phyloP scores from a whole-genome alignment of 1,140 invertebrate genomes.

The Homarus americanus region DNA sequence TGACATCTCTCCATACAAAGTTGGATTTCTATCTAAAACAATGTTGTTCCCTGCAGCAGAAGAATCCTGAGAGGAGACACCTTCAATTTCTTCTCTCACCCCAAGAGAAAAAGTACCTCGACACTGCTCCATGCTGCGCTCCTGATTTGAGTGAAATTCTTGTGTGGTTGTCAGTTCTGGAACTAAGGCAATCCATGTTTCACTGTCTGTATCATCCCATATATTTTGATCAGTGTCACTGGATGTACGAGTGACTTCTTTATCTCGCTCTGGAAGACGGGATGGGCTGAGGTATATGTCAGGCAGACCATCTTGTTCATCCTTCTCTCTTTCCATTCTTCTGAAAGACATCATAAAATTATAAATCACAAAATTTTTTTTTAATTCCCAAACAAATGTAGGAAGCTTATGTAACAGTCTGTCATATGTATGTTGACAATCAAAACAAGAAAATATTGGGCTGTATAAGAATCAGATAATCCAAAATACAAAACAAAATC shows the following conservation, averaged over 20 bases:
- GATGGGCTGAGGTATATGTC: conserved; percentile 48
- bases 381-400: too few relatives aligned
- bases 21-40: background rate
- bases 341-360: background rate
- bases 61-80: conserved; percentile 39
- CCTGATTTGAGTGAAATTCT: background rate
- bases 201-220: conserved; percentile 46
- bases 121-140: background rate
- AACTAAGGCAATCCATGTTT: conserved; percentile 21
- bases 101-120: conserved; percentile 21
- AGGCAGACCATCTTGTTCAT: conserved; percentile 48
- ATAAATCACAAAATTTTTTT: background rate
- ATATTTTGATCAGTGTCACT: conserved; percentile 38
- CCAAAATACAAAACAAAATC: too few relatives aligned
- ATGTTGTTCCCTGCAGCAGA: background rate
- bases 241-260: background rate
- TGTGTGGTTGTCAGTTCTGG: background rate
- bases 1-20: background rate
- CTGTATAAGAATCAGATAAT: too few relatives aligned
- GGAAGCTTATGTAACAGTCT: too few relatives aligned
- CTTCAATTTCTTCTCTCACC: conserved; percentile 45
- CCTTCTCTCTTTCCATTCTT: conserved; percentile 22
- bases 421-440: too few relatives aligned
- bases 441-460: too few relatives aligned
- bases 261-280: background rate